Base-by-base conservation (phyloP, 1,140 invertebrate species). In the Copidosoma floridanum region DNA sequence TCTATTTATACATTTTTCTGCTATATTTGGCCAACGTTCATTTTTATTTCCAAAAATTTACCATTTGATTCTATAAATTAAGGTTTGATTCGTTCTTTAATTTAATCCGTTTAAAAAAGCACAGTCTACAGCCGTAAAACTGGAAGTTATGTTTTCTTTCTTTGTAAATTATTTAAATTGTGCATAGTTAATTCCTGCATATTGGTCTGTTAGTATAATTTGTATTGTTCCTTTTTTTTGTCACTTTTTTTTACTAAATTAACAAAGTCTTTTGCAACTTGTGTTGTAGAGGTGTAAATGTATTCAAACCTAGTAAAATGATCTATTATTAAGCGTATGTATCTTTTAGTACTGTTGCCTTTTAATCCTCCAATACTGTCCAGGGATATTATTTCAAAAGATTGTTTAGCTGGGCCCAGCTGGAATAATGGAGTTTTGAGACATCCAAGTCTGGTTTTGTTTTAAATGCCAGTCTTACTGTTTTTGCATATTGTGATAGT, bases 281-380 rank as follows among this genome's bases (percentile, higher is more conserved):
- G 32, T 35, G 7, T 35, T 35, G 14, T 35, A 14, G 14, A 7
- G 32, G 6, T 35, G 32, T 35, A n/a, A n/a, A n/a, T n/a, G n/a
- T n/a, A n/a, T n/a, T n/a, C n/a, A n/a, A n/a, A n/a, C n/a, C n/a
- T n/a, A n/a, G n/a, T n/a, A n/a, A 44, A 44, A 23, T 44, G 41
- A 44, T 44, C 41, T 44, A 44, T 44, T 23, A 44, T 6, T 44
- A 21, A 44, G 20, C 23, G 41, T 14, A 44, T 18, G 14, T 44
- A 44, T 44, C 41, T 44, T 21, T 44, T 44, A 21, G 41, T 21
- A 14, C 41, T 44, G 18, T 21, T 44, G 20, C 23, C 41, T 41
- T 51, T 53, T 47, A 66, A 63, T 2, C 65, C 65, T 35, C 57
- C 62, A 35, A 66, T 64, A 0, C 57, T 66, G 29, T 66, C 62